Percentiles rank a stretch among this genome's conserved stretches.
Conservation (phyloP, 2,888 invertebrate species). For the Pyrochroa serraticornis region DNA sequence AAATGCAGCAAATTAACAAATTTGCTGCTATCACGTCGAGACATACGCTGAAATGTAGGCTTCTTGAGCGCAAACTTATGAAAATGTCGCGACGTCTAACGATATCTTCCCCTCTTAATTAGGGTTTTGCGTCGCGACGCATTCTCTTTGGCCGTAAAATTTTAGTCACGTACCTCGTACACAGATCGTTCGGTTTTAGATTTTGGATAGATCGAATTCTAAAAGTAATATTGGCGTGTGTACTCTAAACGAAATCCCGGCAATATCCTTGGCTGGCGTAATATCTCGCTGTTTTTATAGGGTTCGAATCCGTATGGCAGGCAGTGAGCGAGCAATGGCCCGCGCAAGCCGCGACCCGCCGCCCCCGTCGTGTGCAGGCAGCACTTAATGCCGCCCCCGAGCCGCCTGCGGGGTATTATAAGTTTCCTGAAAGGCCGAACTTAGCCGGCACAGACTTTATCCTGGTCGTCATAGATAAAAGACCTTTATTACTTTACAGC, state of each 20-base stretch:
- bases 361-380: constrained; percentile 24
- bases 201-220: constrained; percentile 46
- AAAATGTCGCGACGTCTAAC: too few species aligned
- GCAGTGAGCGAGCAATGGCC: constrained; percentile 27
- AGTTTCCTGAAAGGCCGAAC: constrained; percentile 18
- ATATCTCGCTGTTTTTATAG: constrained; percentile 51
- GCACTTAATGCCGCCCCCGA: constrained; percentile 18
- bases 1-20: too few species aligned
- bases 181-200: constrained; percentile 23
- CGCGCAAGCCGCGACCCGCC: constrained; percentile 28
- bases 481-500: constrained; percentile 23
- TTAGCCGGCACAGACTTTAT: constrained; percentile 9
- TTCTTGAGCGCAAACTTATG: too few species aligned
- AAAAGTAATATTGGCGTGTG: constrained; percentile 52
- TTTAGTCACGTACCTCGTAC: constrained; percentile 25
- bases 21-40: too few species aligned
- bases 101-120: too few species aligned
- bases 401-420: constrained; percentile 16
- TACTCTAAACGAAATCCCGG: constrained; percentile 50
- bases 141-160: constrained; percentile 10
- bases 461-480: not conserved
- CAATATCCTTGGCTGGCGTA: constrained; percentile 48
- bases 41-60: too few species aligned
- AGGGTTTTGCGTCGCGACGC: constrained; percentile 10
- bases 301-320: constrained; percentile 45